Conservation (phyloP, 2,888 invertebrate species). For the Aproaerema taeniolella region DNA sequence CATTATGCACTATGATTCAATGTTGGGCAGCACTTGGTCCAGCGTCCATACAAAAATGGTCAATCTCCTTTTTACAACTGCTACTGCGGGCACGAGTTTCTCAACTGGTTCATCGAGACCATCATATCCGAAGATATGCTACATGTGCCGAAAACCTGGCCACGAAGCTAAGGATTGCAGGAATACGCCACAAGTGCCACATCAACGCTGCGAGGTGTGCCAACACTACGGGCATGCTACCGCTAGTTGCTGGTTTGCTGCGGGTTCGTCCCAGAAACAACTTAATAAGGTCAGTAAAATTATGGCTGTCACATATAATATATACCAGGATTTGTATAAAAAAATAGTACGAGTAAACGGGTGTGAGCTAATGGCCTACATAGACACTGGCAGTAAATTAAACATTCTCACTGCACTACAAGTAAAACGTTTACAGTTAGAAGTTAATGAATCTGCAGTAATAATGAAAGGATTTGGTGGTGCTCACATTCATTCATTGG, state of each 20-base stretch:
- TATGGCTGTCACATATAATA: not conserved
- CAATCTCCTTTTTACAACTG: no score
- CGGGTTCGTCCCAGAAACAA: not conserved
- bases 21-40: no score
- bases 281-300: not conserved
- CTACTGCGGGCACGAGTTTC: no score
- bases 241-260: conserved; percentile 16
- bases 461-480: conserved; percentile 21
- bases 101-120: not conserved
- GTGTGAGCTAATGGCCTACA: not conserved
- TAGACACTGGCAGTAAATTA: not conserved
- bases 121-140: not conserved
- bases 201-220: conserved; percentile 17
- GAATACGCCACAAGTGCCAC: no score
- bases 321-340: not conserved
- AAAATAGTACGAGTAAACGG: not conserved
- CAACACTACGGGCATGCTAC: conserved; percentile 18
- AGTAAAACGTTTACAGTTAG: no score
- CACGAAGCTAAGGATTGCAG: conserved; percentile 18
- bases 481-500: conserved; percentile 8
- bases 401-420: no score
- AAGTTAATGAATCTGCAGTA: no score
- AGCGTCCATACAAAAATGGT: no score
- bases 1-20: no score
- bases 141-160: conserved; percentile 21